A percentile compares a stretch with the other conserved stretches of the same genome.
phyloP scores from a whole-genome alignment of 2,797 vertebrate species.

The Myotis planiceps region DNA sequence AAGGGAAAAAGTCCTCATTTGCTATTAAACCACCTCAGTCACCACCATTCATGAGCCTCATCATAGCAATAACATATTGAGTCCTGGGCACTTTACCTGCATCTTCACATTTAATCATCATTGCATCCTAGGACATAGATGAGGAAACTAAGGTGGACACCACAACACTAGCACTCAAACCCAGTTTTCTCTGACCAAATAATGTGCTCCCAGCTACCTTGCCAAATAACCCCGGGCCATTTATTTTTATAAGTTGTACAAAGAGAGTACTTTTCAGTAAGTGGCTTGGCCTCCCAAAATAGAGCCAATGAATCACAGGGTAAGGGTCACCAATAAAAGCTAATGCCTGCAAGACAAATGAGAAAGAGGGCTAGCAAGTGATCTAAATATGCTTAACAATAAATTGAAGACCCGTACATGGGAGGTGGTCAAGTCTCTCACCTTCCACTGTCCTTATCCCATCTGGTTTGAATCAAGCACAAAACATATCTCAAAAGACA shows the following conservation, averaged over 20 bases:
- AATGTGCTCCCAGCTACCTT: background rate
- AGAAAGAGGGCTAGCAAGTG: background rate
- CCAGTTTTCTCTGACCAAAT: background rate
- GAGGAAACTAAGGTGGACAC: background rate
- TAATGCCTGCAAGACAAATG: constrained; percentile 42
- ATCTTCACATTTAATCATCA: background rate
- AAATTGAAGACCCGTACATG: background rate
- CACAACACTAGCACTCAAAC: background rate
- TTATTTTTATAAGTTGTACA: constrained; percentile 11
- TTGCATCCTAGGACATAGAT: background rate
- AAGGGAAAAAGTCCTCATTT: background rate
- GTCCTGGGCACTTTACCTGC: background rate
- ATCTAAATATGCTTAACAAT: constrained; percentile 30
- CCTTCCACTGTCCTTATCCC: background rate
- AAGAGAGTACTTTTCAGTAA: constrained; percentile 58
- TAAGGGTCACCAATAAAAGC: constrained; percentile 42
- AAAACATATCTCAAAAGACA: background rate
- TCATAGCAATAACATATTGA: background rate
- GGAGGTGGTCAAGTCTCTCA: background rate
- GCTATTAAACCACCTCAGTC: background rate
- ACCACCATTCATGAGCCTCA: background rate
- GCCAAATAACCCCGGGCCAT: background rate
- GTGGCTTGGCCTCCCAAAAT: constrained; percentile 56
- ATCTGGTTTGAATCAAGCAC: background rate
- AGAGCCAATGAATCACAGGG: background rate